Conservation (phyloP, 2,888 invertebrate genomes). For the Listrodromus nycthemerus region DNA sequence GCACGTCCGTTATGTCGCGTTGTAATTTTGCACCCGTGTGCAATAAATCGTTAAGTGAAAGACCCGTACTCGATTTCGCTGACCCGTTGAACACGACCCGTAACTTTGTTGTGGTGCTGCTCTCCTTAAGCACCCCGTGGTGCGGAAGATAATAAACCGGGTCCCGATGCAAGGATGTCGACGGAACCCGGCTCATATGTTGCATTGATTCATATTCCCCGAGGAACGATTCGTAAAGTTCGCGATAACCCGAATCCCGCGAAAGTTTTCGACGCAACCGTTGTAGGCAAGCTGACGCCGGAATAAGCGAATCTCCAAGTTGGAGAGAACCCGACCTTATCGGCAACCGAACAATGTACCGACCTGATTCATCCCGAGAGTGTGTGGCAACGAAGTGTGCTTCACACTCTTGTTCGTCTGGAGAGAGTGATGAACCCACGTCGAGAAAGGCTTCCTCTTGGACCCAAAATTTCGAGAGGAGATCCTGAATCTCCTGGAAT, state of each 20-base stretch:
- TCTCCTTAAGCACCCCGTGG: constrained; percentile 12
- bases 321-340: not conserved
- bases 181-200: not conserved
- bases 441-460: constrained; percentile 25
- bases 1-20: constrained; percentile 40
- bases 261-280: constrained; percentile 28
- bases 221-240: constrained; percentile 32
- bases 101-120: not conserved
- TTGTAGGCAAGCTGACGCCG: constrained; percentile 21
- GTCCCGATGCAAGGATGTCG: not conserved
- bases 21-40: constrained; percentile 48
- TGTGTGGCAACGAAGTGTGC: constrained; percentile 28
- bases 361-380: constrained; percentile 7
- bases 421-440: not conserved
- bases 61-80: not conserved
- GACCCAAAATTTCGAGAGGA: constrained; percentile 38
- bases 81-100: constrained; percentile 42
- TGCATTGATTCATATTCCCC: constrained; percentile 32
- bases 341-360: constrained; percentile 34
- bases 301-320: not conserved
- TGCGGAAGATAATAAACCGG: constrained; percentile 12
- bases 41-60: constrained; percentile 33
- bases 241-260: not conserved
- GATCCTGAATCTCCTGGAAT: constrained; percentile 35
- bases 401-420: constrained; percentile 49